Evolutionary conservation across 2,888 invertebrate genomes (phyloP), one percentile per base, ranked within the genome.

Genomic region (Lepetodrilus schrolli): DNA sequence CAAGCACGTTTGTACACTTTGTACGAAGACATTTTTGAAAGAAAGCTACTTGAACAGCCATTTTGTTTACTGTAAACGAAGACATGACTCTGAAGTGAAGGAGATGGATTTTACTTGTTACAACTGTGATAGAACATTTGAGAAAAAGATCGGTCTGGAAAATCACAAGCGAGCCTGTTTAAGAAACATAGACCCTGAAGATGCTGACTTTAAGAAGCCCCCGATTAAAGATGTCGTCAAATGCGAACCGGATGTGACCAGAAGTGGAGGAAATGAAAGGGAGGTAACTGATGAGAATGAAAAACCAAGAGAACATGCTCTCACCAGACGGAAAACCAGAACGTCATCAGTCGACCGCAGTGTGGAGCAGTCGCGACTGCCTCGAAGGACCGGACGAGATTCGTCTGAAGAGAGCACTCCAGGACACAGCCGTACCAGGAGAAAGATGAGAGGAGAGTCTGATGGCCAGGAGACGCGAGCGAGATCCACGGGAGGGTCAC

Each of bases 81-180:
- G 50, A 36, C 36, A 13, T 37, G 20, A 3, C 21, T 38, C 13
- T 38, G 20, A 17, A 66, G 20, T n/a, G 8, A 20, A 1, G 37
- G 17, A 2, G 34, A 17, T 4, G 72, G 69, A 38, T 70, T 72
- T 58, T 30, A 30, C 26, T 20, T 85, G 84, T 70, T 49, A 50
- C 4, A 76, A 77, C 30, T 85, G 85, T 66, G 68, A 72, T 1
- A 79, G 80, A 10, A 65, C 73, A 4, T 85, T 85, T 74, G 77
- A 74, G 1, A 77, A 79, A 17, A 79, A 79, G 65, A 76, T 78
- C 5, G 82, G 81, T 7, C 74, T 80, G 7, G 66, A 73, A n/a
- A 77, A 77, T 36, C 85, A 84, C 48, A 34, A 74, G 5, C 78
- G 77, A 66, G 66, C 76, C n/a, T 81, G 82, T 72, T 26, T 30